These are phyloP conservation scores for Stigmatopora argus DNA, from an alignment of 2,113 vertebrate species.

Conservation along the genomic window DNA sequence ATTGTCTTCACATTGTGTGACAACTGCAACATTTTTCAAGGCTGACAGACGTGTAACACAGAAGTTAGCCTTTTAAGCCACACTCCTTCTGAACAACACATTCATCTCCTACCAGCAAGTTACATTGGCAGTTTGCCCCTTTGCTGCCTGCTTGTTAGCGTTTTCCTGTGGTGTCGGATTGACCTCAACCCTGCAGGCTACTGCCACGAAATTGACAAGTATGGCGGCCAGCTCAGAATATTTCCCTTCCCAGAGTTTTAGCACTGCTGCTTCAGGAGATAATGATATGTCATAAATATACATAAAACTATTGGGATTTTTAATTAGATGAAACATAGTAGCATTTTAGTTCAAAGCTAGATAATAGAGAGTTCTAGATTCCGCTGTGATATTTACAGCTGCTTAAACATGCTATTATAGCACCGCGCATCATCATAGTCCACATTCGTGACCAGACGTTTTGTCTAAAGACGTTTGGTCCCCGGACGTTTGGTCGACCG, in stretches of 20 bases:
- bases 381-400: too few species aligned
- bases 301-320: too few species aligned
- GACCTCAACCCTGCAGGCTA: constrained; percentile 18
- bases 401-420: too few species aligned
- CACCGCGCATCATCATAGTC: too few species aligned
- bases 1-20: constrained; percentile 16
- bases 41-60: constrained; percentile 5
- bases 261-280: neutral
- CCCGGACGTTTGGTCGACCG: too few species aligned
- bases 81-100: neutral
- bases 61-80: neutral
- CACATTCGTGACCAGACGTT: too few species aligned
- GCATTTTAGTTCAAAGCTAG: too few species aligned
- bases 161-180: constrained; percentile 19
- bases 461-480: too few species aligned
- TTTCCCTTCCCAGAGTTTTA: neutral
- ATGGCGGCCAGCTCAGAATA: neutral
- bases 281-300: neutral
- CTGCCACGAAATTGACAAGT: constrained; percentile 1
- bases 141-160: neutral
- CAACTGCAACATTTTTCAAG: constrained; percentile 5
- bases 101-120: constrained; percentile 23
- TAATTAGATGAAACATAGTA: too few species aligned
- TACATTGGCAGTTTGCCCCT: neutral
- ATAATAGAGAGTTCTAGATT: too few species aligned